A percentile compares a stretch with the other conserved stretches of the same genome.
Evolutionary conservation across 1,140 invertebrate genomes (phyloP).

Genomic region (Radopholus similis): DNA sequence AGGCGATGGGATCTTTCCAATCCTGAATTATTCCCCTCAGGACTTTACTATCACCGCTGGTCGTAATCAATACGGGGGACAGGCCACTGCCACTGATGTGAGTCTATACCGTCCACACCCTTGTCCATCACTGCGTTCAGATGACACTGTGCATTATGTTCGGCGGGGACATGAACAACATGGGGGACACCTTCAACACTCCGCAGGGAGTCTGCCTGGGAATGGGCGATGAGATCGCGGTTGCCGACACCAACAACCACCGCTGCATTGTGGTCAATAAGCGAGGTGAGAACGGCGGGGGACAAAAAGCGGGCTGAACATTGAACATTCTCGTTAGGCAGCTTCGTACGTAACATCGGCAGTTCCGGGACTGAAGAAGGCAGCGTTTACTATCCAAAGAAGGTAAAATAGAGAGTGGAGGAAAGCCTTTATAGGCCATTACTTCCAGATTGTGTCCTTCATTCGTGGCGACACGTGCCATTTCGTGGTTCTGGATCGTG

Average conservation of each 20-base stretch:
- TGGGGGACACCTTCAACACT: constrained; percentile 26
- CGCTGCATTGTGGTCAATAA: constrained; percentile 30
- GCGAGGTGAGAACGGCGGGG: not conserved
- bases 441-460: constrained; percentile 20
- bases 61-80: not conserved
- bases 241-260: constrained; percentile 32
- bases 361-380: constrained; percentile 36
- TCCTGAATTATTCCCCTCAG: not conserved
- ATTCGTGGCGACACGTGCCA: constrained; percentile 28
- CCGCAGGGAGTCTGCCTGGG: constrained; percentile 29
- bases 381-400: constrained; percentile 32
- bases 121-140: too few species aligned
- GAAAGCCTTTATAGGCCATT: not conserved
- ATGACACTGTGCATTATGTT: constrained; percentile 21
- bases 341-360: constrained; percentile 22
- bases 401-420: constrained; percentile 12
- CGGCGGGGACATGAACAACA: constrained; percentile 3
- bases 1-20: not conserved
- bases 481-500: constrained; percentile 30
- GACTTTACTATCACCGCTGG: not conserved
- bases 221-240: constrained; percentile 27
- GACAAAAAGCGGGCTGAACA: too few species aligned
- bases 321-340: not conserved
- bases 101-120: too few species aligned
- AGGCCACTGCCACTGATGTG: too few species aligned